Conservation (phyloP, 1,140 invertebrate genomes). For the Apolygus lucorum region DNA sequence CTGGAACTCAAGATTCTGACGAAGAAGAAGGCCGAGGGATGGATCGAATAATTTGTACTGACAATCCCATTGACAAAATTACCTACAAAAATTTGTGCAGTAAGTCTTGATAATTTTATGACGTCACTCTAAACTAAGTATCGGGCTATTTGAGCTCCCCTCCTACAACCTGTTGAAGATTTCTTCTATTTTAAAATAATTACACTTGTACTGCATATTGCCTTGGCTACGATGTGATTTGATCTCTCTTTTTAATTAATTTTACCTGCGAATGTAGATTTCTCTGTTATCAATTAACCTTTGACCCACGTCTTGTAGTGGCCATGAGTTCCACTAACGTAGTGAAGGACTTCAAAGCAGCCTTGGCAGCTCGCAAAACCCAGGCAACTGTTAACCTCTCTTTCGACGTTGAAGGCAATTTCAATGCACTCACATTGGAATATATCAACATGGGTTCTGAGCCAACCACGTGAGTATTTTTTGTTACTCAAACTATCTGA, state of each 20-base stretch:
- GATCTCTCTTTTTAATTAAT: too few relatives aligned
- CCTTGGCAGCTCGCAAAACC: background rate
- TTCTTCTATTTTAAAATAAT: too few relatives aligned
- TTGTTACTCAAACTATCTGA: too few relatives aligned
- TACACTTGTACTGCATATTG: too few relatives aligned
- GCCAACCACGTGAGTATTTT: background rate
- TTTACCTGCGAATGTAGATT: too few relatives aligned
- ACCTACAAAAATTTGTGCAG: background rate
- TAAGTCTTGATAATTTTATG: too few relatives aligned
- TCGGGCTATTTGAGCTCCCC: too few relatives aligned
- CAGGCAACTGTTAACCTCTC: background rate
- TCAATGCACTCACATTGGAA: background rate
- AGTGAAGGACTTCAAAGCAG: background rate
- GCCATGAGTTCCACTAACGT: background rate
- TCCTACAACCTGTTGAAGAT: too few relatives aligned
- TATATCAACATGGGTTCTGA: background rate
- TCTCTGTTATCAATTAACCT: too few relatives aligned
- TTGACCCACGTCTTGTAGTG: background rate
- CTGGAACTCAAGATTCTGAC: constrained; percentile 7
- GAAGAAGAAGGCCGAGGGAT: constrained; percentile 5
- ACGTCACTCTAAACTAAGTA: too few relatives aligned
- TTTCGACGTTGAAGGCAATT: background rate
- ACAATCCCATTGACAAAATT: constrained; percentile 6
- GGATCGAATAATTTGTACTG: background rate
- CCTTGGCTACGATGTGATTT: too few relatives aligned